Evolutionary conservation across 2,888 invertebrate species (phyloP).

Genomic region (Cenopis cana): DNA sequence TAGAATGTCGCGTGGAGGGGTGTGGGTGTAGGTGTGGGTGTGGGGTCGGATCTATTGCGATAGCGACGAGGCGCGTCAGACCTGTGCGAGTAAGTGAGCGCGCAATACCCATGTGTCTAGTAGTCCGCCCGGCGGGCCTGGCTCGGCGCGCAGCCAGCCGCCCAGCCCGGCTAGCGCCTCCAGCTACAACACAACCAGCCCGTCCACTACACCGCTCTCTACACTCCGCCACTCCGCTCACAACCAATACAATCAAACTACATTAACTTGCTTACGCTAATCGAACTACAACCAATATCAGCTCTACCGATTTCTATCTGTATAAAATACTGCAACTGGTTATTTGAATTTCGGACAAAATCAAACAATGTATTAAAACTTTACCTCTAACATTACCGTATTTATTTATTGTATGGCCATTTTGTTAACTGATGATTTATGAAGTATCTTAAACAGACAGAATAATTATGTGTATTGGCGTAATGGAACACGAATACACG

Average conservation of each 20-base stretch:
- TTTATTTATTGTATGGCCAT: too few relatives aligned
- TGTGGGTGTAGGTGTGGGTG: not conserved
- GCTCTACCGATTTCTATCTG: not conserved
- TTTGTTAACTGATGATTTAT: too few relatives aligned
- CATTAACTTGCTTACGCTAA: constrained; percentile 21
- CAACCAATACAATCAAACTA: constrained; percentile 29
- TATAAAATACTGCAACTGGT: not conserved
- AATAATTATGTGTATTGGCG: too few relatives aligned
- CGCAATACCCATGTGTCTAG: constrained; percentile 86
- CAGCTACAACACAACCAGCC: constrained; percentile 80
- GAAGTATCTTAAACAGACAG: too few relatives aligned
- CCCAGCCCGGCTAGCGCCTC: constrained; percentile 83
- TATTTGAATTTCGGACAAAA: not conserved
- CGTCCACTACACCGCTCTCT: constrained; percentile 56
- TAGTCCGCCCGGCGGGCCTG: constrained; percentile 70
- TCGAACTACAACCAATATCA: constrained; percentile 6
- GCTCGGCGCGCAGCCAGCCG: constrained; percentile 82
- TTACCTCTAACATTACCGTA: too few relatives aligned
- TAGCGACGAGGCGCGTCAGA: constrained; percentile 71
- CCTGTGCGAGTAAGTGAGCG: constrained; percentile 85
- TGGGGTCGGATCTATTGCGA: constrained; percentile 57
- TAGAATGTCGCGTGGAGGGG: constrained; percentile 8
- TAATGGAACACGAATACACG: not conserved
- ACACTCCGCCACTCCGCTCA: constrained; percentile 7
- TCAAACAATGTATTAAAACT: too few relatives aligned